Percentiles rank a stretch among this genome's conserved stretches.
phyloP scores from a whole-genome alignment of 1,140 invertebrate species.

The Helicoverpa armigera region DNA sequence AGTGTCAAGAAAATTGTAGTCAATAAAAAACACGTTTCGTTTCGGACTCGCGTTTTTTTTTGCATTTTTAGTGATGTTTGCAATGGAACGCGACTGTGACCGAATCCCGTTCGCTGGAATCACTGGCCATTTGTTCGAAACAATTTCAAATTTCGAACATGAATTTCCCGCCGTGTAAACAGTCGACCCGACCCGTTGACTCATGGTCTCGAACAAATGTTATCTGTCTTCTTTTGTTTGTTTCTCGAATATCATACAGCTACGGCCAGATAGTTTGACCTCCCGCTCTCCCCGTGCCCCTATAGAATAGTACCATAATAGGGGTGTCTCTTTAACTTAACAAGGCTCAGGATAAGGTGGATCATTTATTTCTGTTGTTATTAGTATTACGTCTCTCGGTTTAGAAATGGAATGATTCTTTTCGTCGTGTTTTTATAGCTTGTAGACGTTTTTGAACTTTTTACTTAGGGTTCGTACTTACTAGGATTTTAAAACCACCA shows the following conservation, averaged over 20 bases:
- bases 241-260: constrained; percentile 82
- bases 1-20: constrained; percentile 5
- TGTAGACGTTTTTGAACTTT: constrained; percentile 24
- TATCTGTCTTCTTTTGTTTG: constrained; percentile 85
- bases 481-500: background rate
- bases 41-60: background rate
- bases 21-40: constrained; percentile 25
- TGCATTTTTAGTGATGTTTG: constrained; percentile 12
- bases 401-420: constrained; percentile 55
- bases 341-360: constrained; percentile 56
- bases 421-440: constrained; percentile 45
- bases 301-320: background rate
- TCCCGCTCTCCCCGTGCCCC: constrained; percentile 32
- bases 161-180: constrained; percentile 65
- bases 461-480: background rate
- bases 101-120: constrained; percentile 10
- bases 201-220: constrained; percentile 84
- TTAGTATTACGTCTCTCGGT: constrained; percentile 59
- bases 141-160: constrained; percentile 69
- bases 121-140: constrained; percentile 32
- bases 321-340: constrained; percentile 42
- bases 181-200: constrained; percentile 72
- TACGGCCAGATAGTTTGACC: constrained; percentile 56
- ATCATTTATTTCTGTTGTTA: constrained; percentile 60
- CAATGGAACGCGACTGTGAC: constrained; percentile 1